Evolutionary conservation across 92 coral and sea anemone species (phyloP).

Genomic region (Hydrozoanthus gracilis): DNA sequence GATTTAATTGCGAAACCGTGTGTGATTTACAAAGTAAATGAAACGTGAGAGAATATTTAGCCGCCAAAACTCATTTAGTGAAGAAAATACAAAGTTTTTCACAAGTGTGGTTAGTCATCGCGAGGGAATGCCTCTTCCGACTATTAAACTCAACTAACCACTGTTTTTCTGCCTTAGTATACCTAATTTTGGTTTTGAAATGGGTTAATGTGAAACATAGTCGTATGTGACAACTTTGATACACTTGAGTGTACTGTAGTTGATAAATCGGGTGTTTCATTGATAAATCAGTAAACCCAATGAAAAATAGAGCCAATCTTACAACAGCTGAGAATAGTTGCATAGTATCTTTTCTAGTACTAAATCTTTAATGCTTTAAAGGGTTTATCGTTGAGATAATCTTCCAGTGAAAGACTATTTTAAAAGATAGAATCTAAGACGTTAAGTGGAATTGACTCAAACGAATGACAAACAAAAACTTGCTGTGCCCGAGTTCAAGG

Average conservation of each 20-base stretch:
- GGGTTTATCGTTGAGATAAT: constrained; percentile 23
- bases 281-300: neutral
- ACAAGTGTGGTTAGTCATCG: constrained; percentile 4
- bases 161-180: neutral
- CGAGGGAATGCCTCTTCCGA: neutral
- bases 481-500: neutral
- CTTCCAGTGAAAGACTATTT: constrained; percentile 13
- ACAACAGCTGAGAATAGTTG: neutral
- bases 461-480: neutral
- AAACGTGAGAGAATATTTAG: neutral
- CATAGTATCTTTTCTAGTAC: neutral
- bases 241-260: neutral
- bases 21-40: neutral
- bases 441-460: neutral
- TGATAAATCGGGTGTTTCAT: neutral
- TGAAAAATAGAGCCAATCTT: neutral
- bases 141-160: neutral
- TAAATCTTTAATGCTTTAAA: constrained; percentile 6
- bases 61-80: constrained; percentile 9
- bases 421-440: constrained; percentile 11
- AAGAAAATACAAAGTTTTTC: neutral
- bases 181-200: neutral
- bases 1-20: constrained; percentile 18
- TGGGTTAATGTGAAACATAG: neutral
- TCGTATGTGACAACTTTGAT: neutral